These are phyloP conservation scores for Thunnus thynnus DNA, from an alignment of 2,113 vertebrate species.

Conservation along the genomic window DNA sequence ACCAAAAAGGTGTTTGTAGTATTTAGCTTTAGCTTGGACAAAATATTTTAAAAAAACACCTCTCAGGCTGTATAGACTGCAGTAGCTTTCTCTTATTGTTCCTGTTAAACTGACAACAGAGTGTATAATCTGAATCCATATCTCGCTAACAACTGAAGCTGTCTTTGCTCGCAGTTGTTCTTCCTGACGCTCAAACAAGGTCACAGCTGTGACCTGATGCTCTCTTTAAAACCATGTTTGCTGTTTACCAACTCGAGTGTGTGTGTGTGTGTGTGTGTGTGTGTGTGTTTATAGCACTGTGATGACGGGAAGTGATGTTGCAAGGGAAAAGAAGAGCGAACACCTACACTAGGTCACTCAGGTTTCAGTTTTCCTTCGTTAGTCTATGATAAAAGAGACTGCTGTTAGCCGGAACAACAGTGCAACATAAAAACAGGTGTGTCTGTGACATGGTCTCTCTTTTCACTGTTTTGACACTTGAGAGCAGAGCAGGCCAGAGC, in stretches of 20 bases:
- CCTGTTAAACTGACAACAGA: neutral
- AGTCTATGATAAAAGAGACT: slow-evolving; percentile 21
- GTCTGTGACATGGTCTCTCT: slow-evolving; percentile 19
- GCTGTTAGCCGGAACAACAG: slow-evolving; percentile 23
- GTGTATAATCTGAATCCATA: neutral
- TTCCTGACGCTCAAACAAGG: slow-evolving; percentile 36
- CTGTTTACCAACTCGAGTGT: slow-evolving; percentile 51
- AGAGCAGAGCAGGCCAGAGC: slow-evolving; percentile 14
- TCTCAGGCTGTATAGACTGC: neutral
- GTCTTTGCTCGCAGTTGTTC: slow-evolving; percentile 3
- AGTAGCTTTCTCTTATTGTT: neutral
- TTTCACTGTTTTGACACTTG: slow-evolving; percentile 10
- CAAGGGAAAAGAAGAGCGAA: slow-evolving; percentile 27
- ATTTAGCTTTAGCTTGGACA: no score
- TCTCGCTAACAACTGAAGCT: slow-evolving; percentile 13
- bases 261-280: neutral
- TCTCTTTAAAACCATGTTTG: slow-evolving; percentile 24
- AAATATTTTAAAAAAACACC: no score
- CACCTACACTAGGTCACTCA: slow-evolving; percentile 50
- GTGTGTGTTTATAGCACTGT: slow-evolving; percentile 54
- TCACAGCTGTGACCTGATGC: slow-evolving; percentile 43
- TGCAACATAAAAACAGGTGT: slow-evolving; percentile 5
- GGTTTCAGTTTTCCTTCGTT: slow-evolving; percentile 50
- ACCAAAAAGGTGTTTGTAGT: neutral
- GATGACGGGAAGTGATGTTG: slow-evolving; percentile 11